These are phyloP conservation scores for Hippopotamyrus pictus DNA, from an alignment of 2,797 vertebrate genomes.

Conservation along the genomic window DNA sequence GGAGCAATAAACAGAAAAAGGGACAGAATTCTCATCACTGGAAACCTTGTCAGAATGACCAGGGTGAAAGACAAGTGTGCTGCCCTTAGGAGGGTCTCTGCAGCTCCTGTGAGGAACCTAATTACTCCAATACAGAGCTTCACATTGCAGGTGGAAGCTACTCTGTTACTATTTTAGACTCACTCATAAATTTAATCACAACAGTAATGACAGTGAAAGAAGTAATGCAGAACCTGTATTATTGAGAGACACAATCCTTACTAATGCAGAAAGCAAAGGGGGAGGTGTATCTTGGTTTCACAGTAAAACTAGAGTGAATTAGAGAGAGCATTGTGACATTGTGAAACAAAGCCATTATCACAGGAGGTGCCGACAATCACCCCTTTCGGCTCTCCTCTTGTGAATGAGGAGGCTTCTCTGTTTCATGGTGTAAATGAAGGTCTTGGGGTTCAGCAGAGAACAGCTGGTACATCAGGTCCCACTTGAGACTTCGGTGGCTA, in stretches of 20 bases:
- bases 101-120: neutral
- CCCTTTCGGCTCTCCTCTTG: neutral
- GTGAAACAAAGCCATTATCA: neutral
- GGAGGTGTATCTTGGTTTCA: neutral
- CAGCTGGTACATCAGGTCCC: neutral
- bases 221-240: neutral
- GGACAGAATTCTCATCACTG: neutral
- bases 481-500: neutral
- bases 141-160: neutral
- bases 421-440: neutral
- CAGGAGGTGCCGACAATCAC: neutral
- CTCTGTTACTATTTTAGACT: neutral
- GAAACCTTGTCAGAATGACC: neutral
- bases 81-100: neutral
- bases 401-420: neutral
- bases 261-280: neutral
- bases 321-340: neutral
- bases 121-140: neutral
- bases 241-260: neutral
- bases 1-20: neutral
- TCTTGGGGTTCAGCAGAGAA: slow-evolving; percentile 8
- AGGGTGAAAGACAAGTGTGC: neutral
- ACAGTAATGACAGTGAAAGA: neutral
- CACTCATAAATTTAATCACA: neutral
- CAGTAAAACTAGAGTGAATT: neutral